phyloP scores from a whole-genome alignment of 2,797 vertebrate species.

The Hypotaenidia philippensis region DNA sequence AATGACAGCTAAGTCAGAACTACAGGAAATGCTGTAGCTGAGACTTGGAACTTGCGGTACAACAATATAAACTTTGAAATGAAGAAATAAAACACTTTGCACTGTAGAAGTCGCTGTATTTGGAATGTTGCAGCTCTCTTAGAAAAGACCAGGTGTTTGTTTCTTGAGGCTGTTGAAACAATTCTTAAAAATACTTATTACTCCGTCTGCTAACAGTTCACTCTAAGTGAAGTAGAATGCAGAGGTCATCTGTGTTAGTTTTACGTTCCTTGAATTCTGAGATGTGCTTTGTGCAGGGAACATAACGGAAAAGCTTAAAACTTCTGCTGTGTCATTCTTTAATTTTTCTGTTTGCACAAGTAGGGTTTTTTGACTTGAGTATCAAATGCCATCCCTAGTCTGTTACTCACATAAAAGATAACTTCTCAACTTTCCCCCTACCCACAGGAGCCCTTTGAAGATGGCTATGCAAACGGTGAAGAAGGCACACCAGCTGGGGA shows the following conservation, averaged over 20 bases:
- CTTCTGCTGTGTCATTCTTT: background rate
- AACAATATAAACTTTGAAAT: background rate
- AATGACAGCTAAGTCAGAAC: background rate
- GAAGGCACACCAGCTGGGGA: slow-evolving; percentile 93
- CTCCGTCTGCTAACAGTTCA: background rate
- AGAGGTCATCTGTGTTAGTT: background rate
- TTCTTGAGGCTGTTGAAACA: background rate
- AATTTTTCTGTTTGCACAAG: background rate
- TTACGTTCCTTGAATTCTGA: background rate
- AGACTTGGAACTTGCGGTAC: background rate
- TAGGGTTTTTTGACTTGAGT: fast-evolving
- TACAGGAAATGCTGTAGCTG: background rate
- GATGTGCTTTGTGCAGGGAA: fast-evolving
- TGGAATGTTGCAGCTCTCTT: background rate
- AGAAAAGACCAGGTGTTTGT: background rate
- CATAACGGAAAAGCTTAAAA: background rate
- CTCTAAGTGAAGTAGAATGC: background rate
- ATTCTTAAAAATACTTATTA: background rate
- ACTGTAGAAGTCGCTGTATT: background rate
- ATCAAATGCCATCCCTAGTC: background rate
- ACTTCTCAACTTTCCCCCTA: no score
- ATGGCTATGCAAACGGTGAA: slow-evolving; percentile 96
- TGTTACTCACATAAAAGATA: background rate
- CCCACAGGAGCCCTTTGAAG: slow-evolving; percentile 93
- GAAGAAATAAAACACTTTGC: background rate